Evolutionary conservation across 2,888 invertebrate species (phyloP), one percentile per base, ranked within the genome.

Genomic region (Cancer borealis): DNA sequence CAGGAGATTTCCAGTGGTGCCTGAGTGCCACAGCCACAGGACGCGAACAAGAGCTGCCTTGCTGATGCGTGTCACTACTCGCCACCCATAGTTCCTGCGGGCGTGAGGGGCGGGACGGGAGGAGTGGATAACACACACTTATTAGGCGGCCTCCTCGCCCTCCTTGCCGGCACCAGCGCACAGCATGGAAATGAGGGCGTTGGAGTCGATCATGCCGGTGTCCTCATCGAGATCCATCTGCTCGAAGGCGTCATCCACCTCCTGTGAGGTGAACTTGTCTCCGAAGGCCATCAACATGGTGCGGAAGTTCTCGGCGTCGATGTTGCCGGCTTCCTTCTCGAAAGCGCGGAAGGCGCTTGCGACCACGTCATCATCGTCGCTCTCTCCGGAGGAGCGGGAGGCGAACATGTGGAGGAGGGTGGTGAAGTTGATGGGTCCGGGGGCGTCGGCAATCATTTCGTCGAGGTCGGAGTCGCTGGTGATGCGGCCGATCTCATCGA

Each of bases 211-310:
- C 73, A 95, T 95, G 91, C 94, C 94, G 92, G 95, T 93, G 95
- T 96, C 95, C 89, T 96, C 96, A 90, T 96, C 96, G 84, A 95
- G 60, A 1, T 96, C 96, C 92, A 96, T 95, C 89, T 95, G 94
- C 89, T 95, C 96, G 93, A 96, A 96, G 92, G 95, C 95, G 54
- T 95, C 96, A 73, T 95, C 95, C 66, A 97, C 97, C 96, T 98
- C 98, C 95, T 97, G 97, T 89, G 97, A 97, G 0, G 97, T 97
- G 96, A 98, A 97, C 96, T 97, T 97, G 96, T 98, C 98, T 5
- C 98, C 98, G 96, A 97, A 97, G 10, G 97, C 97, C 97, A 97
- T 97, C 88, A 98, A 96, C 96, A 98, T 98, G 96, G 97, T 97
- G 95, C 97, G 97, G 96, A 98, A 97, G 91, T 95, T 96, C 79